Evolutionary conservation across 2,888 invertebrate genomes (phyloP).

Genomic region (Acanthosoma haemorrhoidale): DNA sequence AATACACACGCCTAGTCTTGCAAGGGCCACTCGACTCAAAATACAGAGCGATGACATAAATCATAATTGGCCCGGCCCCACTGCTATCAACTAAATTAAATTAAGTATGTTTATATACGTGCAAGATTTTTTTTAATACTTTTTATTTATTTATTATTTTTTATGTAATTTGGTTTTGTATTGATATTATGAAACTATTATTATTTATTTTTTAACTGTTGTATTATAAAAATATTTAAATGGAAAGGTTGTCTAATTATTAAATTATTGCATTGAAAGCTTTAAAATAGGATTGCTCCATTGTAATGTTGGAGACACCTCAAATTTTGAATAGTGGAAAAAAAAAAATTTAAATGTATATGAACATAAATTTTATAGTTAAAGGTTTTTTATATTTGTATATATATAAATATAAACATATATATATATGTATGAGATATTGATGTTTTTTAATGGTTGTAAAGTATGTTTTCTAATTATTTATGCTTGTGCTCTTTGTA

Average conservation of each 20-base stretch:
- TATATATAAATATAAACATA: not conserved
- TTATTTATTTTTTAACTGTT: not conserved
- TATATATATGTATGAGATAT: not conserved
- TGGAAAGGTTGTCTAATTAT: not conserved
- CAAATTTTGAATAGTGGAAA: not conserved
- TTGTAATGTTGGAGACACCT: not conserved
- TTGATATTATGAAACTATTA: not conserved
- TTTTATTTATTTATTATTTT: not conserved
- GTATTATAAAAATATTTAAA: not conserved
- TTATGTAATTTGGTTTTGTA: not conserved
- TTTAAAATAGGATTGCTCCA: not conserved
- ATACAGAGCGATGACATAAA: not conserved
- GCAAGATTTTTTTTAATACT: not conserved
- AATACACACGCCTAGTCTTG: not conserved
- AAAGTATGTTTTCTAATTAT: conserved; percentile 3
- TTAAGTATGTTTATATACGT: not conserved
- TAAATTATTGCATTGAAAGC: not conserved
- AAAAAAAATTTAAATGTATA: not conserved
- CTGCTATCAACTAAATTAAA: not conserved
- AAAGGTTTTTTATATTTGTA: conserved; percentile 11
- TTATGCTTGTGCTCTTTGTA: conserved; percentile 16
- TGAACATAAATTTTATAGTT: not conserved
- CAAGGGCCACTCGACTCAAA: too few species aligned
- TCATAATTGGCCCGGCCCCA: not conserved
- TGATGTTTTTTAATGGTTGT: conserved; percentile 17